These are phyloP conservation scores for Hylia prasina DNA, from an alignment of 2,113 vertebrate genomes.

Conservation along the genomic window DNA sequence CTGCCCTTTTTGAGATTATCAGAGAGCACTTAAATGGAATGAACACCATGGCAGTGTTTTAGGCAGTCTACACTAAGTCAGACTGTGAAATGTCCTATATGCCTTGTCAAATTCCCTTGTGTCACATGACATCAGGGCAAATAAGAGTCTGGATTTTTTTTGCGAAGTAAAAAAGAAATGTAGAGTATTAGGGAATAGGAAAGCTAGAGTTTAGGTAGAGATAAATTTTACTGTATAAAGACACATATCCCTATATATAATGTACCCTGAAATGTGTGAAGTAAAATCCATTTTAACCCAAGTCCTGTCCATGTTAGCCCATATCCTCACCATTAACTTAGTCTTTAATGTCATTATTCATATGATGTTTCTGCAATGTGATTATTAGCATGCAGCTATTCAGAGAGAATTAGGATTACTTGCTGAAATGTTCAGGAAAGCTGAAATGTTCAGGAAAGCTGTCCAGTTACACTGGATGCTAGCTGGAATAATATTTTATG, in stretches of 20 bases:
- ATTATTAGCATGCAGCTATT: neutral
- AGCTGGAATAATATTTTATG: neutral
- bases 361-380: neutral
- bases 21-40: neutral
- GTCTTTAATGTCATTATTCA: neutral
- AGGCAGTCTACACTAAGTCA: neutral
- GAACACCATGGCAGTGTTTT: neutral
- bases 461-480: neutral
- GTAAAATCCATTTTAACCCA: constrained; percentile 4
- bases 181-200: neutral
- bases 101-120: neutral
- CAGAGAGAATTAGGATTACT: neutral
- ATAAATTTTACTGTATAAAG: neutral
- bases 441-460: neutral
- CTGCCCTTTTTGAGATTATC: neutral
- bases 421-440: neutral
- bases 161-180: neutral
- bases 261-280: neutral
- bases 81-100: neutral
- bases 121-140: neutral
- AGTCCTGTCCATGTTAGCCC: neutral
- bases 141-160: neutral
- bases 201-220: neutral
- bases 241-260: neutral
- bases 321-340: neutral